These are phyloP conservation scores for Halcyon smyrnensis DNA, from an alignment of 2,797 vertebrate species.

Conservation along the genomic window DNA sequence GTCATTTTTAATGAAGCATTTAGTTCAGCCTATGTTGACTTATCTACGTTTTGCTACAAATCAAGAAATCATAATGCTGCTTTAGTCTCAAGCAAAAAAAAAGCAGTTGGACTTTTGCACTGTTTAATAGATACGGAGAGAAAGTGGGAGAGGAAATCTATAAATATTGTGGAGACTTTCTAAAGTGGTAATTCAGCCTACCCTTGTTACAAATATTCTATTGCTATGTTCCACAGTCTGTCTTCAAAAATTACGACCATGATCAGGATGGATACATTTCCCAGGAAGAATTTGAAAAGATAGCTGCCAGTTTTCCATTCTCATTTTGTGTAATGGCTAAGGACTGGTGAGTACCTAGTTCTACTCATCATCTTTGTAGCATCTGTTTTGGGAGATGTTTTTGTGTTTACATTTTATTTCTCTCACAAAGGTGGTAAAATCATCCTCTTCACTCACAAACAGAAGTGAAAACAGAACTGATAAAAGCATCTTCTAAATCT, in stretches of 20 bases:
- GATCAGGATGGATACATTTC: slow-evolving; percentile 95
- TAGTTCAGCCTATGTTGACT: neutral
- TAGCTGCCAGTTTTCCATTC: slow-evolving; percentile 92
- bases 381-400: neutral
- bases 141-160: neutral
- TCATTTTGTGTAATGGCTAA: slow-evolving; percentile 96
- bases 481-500: neutral
- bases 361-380: neutral
- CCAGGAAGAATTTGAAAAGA: slow-evolving; percentile 96
- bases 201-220: neutral
- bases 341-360: slow-evolving; percentile 87
- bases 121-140: neutral
- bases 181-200: neutral
- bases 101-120: neutral
- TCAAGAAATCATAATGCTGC: neutral
- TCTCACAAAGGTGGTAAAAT: neutral
- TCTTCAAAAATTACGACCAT: slow-evolving; percentile 97
- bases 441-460: neutral
- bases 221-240: slow-evolving; percentile 83
- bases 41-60: neutral
- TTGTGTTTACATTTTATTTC: neutral
- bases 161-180: neutral
- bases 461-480: neutral
- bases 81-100: neutral
- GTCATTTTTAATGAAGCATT: neutral